Percentiles rank a stretch among this genome's conserved stretches.
Evolutionary conservation across 2,888 invertebrate species (phyloP).

Genomic region (Eristalinus aeneus): DNA sequence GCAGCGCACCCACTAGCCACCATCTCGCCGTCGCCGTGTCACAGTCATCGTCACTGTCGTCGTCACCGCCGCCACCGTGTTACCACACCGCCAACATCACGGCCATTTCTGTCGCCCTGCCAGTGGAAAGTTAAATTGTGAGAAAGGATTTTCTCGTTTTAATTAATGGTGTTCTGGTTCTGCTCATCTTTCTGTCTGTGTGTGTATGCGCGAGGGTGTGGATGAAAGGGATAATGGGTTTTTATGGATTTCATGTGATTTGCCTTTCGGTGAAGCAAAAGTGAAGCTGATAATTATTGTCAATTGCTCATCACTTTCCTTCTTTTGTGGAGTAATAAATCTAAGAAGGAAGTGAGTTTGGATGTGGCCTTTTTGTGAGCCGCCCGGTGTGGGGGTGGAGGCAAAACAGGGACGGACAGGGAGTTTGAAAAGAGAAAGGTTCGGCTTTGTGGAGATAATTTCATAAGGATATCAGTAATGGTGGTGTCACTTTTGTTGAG

Average conservation of each 20-base stretch:
- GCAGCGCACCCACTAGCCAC: background rate
- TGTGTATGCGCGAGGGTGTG: constrained; percentile 44
- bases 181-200: background rate
- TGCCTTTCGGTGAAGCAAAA: constrained; percentile 20
- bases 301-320: constrained; percentile 65
- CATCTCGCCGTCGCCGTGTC: background rate
- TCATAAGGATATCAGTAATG: background rate
- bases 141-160: constrained; percentile 63
- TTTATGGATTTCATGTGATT: constrained; percentile 64
- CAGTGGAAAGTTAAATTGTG: constrained; percentile 43
- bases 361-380: background rate
- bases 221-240: constrained; percentile 61
- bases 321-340: constrained; percentile 52
- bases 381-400: background rate
- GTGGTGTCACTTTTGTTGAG: background rate
- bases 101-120: constrained; percentile 1
- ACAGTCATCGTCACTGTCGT: constrained; percentile 2
- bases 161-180: constrained; percentile 65
- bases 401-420: background rate
- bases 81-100: background rate
- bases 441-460: background rate
- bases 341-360: constrained; percentile 47
- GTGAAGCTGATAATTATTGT: constrained; percentile 63
- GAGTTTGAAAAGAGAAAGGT: background rate
- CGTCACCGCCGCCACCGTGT: constrained; percentile 3